phyloP scores from a whole-genome alignment of 2,113 vertebrate species.

The Menura novaehollandiae region DNA sequence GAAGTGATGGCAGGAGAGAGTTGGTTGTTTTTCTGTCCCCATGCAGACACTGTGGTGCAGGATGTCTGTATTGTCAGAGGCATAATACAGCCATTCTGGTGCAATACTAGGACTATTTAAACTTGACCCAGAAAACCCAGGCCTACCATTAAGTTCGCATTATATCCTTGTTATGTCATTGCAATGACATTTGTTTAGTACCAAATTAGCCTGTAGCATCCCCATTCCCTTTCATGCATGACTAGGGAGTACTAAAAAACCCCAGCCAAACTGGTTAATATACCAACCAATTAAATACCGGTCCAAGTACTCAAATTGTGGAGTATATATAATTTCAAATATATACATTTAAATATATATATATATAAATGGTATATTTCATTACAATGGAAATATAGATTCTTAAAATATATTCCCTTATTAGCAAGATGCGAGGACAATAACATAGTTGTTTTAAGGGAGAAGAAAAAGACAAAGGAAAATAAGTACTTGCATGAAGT shows the following conservation, averaged over 20 bases:
- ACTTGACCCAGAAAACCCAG: not conserved
- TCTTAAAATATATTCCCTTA: not conserved
- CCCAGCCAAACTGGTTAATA: fast-evolving
- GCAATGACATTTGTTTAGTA: not conserved
- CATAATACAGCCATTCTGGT: not conserved
- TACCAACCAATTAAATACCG: not conserved
- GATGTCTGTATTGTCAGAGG: not conserved
- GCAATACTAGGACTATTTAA: not conserved
- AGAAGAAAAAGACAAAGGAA: not conserved
- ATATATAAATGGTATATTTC: not conserved
- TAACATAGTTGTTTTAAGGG: not conserved
- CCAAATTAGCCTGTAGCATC: not conserved
- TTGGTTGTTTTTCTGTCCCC: not conserved
- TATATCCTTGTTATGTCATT: not conserved
- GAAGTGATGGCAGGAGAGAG: not conserved
- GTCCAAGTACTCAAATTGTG: not conserved
- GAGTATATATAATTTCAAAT: not conserved
- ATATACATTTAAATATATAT: not conserved
- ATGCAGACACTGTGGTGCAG: not conserved
- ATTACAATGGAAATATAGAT: not conserved
- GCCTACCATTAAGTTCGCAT: not conserved
- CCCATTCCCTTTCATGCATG: not conserved
- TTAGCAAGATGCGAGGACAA: not conserved
- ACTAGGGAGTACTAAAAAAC: not conserved
- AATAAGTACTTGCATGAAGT: not conserved